phyloP scores from a whole-genome alignment of 2,113 vertebrate genomes.

The Nanorana parkeri region DNA sequence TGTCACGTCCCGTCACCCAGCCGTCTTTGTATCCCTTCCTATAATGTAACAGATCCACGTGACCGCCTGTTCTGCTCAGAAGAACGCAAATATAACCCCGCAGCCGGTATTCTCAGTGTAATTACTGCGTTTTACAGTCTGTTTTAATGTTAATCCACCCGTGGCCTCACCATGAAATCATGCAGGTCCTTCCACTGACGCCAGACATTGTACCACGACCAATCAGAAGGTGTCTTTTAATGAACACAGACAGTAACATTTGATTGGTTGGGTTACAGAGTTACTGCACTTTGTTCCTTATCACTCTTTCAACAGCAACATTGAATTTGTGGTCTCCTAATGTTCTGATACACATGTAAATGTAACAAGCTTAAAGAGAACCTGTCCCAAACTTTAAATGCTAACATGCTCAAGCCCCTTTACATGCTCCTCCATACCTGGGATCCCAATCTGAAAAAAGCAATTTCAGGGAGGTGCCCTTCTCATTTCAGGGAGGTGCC shows the following conservation, averaged over 20 bases:
- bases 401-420: no score
- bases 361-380: no score
- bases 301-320: no score
- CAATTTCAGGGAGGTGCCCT: no score
- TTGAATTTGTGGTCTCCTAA: no score
- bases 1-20: neutral
- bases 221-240: neutral
- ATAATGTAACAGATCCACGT: neutral
- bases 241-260: no score
- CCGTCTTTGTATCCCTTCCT: neutral
- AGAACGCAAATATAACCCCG: slow-evolving; percentile 9
- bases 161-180: neutral
- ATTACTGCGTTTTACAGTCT: neutral
- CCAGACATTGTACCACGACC: neutral
- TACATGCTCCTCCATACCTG: no score
- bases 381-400: no score
- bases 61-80: neutral
- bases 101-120: neutral
- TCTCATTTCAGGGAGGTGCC: no score
- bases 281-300: neutral
- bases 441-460: no score
- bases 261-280: neutral
- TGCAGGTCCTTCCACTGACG: neutral
- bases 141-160: neutral
- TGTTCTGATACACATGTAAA: no score